Evolutionary conservation across 2,888 invertebrate genomes (phyloP), one percentile per base, ranked within the genome.

Genomic region (Linhomoeus sp.): DNA sequence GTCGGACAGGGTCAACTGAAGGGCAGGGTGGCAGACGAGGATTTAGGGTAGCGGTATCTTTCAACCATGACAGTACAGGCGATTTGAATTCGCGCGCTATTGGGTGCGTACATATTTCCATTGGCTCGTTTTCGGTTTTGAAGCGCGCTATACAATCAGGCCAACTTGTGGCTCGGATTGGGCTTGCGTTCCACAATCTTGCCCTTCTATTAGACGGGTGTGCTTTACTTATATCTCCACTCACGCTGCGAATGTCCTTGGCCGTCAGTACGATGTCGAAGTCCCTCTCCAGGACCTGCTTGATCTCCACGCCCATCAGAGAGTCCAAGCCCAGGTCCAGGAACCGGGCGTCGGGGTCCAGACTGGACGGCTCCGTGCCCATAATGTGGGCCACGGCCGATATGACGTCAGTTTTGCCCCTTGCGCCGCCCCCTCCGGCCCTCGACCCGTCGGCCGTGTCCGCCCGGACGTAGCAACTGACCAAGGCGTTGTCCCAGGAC

Each of bases 281-380:
- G 48, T 65, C 65, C 48, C 67, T 53, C 50, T 69, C 69, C 37
- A 70, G 50, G 2, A 64, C 60, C 52, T 69, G 68, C 49, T 88
- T 90, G 60, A 92, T 86, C 73, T 92, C 92, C 2, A 90, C 86
- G 40, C 87, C 87, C 90, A 92, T 92, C 54, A 92, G 71, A 3
- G 90, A 90, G 66, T 92, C 92, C 80, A 92, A 84, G 49, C 92
- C 92, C 36, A 92, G 74, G 67, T 92, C 90, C n/a, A 84, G 83
- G 44, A 92, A 70, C 29, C 78, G 79, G 2, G 80, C 75, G 19
- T 74, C 73, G 38, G 75, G 72, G 49, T 81, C 76, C 23, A 87
- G 74, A 49, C 79, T 78, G 56, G 75, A 75, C 0, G 77, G 70
- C 59, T 90, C 85, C 59, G 92, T 76, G 48, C 82, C 80, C 17